phyloP scores from a whole-genome alignment of 2,113 vertebrate genomes.

The Mus spicilegus region DNA sequence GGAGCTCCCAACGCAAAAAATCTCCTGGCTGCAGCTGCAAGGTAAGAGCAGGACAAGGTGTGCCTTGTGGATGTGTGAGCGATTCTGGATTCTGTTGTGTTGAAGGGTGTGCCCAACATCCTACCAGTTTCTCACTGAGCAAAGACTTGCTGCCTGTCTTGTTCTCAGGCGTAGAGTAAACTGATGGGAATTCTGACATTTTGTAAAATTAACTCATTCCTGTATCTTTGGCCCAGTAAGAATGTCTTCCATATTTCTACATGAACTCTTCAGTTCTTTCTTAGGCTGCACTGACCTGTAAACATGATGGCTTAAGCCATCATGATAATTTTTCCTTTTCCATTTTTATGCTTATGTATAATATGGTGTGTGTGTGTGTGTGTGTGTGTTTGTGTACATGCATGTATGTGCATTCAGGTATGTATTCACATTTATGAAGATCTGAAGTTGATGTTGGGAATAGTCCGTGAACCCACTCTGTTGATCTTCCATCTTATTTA shows the following conservation, averaged over 20 bases:
- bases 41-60: slow-evolving; percentile 85
- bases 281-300: background rate
- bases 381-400: background rate
- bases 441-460: background rate
- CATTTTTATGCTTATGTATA: background rate
- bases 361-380: background rate
- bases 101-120: background rate
- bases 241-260: background rate
- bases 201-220: background rate
- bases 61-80: background rate
- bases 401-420: background rate
- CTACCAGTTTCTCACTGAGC: background rate
- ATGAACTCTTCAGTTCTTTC: background rate
- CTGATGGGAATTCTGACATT: background rate
- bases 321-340: background rate
- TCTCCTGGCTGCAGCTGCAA: slow-evolving; percentile 96
- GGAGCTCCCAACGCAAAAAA: slow-evolving; percentile 99
- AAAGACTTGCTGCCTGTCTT: background rate
- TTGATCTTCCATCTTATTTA: background rate
- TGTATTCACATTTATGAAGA: background rate
- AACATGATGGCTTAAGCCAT: background rate
- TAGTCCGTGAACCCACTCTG: background rate
- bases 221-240: background rate
- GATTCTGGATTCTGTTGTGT: too few relatives aligned
- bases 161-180: background rate